Base-by-base conservation (phyloP, 2,888 invertebrate species). In the Thelaira solivaga region DNA sequence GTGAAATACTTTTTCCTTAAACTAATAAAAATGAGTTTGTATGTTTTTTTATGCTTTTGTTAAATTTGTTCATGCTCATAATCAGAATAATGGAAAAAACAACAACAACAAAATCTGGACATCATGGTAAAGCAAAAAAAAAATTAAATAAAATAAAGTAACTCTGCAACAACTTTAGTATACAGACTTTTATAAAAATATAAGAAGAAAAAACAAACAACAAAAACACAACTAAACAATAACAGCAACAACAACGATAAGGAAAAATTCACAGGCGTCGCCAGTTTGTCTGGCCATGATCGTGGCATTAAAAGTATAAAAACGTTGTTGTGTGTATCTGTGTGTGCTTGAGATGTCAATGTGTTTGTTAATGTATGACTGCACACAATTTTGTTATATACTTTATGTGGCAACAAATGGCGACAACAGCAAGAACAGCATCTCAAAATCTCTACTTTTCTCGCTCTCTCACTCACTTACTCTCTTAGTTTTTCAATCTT, bases 181-280 rank as follows among this genome's bases (percentile, higher is more conserved):
- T 59, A 68, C 62, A 64, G 29, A 47, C 47, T 29, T 72, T 68
- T 62, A 26, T 51, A 69, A 31, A 51, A 64, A 39, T 67, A 59
- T 41, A 59, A 36, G 41, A 18, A 45, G 59, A 57, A 13, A 62
- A 41, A 22, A 51, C 64, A 8, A 59, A 31, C 55, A 64, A 55
- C 45, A 65, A 65, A n/a, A 64, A 39, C 67, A 59, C 49, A 59
- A 36, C 47, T 24, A 45, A 67, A 57, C 18, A 62, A 41, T 29
- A 51, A 69, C 5, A 59, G 36, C 55, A 64, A 55, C 45, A 65
- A 65, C 65, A 69, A 73, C 69, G 62, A 69, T 53, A 75, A 61
- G 67, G 49, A 64, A 84, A 85, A 84, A 86, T 86, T 86, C 86
- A 84, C 86, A 86, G 84, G 86, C 86, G 86, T 86, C 86, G 86